Evolutionary conservation across 2,888 invertebrate species (phyloP), one percentile per base, ranked within the genome.

Genomic region (Hesperia comma): DNA sequence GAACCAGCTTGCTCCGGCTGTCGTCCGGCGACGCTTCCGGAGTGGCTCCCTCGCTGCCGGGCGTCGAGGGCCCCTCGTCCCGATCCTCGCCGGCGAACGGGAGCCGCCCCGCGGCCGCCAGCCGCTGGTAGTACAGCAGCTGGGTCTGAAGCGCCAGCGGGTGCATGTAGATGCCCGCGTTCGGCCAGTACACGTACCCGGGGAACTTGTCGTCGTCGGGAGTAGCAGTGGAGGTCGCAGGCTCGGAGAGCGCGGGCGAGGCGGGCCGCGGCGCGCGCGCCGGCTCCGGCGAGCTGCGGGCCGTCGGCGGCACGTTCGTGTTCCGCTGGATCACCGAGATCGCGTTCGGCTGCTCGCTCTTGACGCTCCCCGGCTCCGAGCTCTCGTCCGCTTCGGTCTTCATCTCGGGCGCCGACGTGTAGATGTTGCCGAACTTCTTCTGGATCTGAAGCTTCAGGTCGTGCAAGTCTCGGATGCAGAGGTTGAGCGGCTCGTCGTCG

Each of bases 381-480:
- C 79, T 82, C 63, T 94, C 94, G 12, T 92, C 93, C 0, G 91
- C 83, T 79, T 95, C 95, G 64, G 93, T 93, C 85, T 95, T 95
- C 6, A 95, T 92, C 71, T 94, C 93, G 0, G 88, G 88, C 69
- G 86, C 75, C 10, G 90, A 90, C n/a, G 94, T 92, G 79, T 94
- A 94, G 55, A 94, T 94, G 78, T 95, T 94, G 0, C 94, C 95
- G 70, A 94, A 94, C 71, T 94, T 95, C 75, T 94, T 92, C 61
- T 94, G 87, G 41, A 95, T 90, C 72, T 95, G 93, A 72, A 95
- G 94, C 77, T 95, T 95, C 26, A 95, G 82, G 70, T 95, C 95
- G 75, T 94, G 95, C 58, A 95, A 92, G 79, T 97, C 97, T 61
- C 97, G 92, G 67, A 97, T 94, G 80, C 97, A 98, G 5, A 98